Percentiles rank a stretch among this genome's conserved stretches.
phyloP scores from a whole-genome alignment of 2,888 invertebrate species.

The Nymphalis urticae region DNA sequence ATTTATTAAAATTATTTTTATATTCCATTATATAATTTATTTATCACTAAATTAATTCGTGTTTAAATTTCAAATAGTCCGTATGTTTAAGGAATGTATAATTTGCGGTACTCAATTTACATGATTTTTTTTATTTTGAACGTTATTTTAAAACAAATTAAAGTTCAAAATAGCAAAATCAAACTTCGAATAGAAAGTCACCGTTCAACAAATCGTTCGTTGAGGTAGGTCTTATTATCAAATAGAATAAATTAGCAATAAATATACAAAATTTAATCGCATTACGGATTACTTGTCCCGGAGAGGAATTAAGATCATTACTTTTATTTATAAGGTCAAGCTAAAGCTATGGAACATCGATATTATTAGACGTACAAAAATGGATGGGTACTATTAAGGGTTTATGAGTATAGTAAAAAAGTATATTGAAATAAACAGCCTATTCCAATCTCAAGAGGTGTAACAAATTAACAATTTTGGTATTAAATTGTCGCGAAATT shows the following conservation, averaged over 20 bases:
- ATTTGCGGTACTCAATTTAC: slow-evolving; percentile 15
- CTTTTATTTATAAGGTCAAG: slow-evolving; percentile 14
- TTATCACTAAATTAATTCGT: too few relatives aligned
- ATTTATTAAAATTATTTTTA: too few relatives aligned
- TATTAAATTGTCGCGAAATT: too few relatives aligned
- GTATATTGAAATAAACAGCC: too few relatives aligned
- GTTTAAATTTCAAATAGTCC: background rate
- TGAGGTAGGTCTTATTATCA: slow-evolving; percentile 38
- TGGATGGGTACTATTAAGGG: too few relatives aligned
- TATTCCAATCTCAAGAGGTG: too few relatives aligned
- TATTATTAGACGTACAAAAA: background rate
- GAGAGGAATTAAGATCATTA: slow-evolving; percentile 10
- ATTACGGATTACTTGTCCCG: slow-evolving; percentile 12
- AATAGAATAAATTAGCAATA: slow-evolving; percentile 36
- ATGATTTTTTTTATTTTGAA: slow-evolving; percentile 19
- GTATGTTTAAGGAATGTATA: slow-evolving; percentile 15
- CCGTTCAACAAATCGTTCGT: slow-evolving; percentile 31
- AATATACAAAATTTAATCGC: slow-evolving; percentile 32
- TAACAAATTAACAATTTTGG: too few relatives aligned
- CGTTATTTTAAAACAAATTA: background rate
- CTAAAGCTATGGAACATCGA: background rate
- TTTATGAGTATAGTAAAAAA: too few relatives aligned
- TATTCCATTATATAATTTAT: too few relatives aligned
- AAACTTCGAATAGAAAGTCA: slow-evolving; percentile 36
- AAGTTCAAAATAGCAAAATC: slow-evolving; percentile 18